These are phyloP conservation scores for Idaea dimidiata DNA, from an alignment of 2,888 invertebrate species.

Conservation along the genomic window DNA sequence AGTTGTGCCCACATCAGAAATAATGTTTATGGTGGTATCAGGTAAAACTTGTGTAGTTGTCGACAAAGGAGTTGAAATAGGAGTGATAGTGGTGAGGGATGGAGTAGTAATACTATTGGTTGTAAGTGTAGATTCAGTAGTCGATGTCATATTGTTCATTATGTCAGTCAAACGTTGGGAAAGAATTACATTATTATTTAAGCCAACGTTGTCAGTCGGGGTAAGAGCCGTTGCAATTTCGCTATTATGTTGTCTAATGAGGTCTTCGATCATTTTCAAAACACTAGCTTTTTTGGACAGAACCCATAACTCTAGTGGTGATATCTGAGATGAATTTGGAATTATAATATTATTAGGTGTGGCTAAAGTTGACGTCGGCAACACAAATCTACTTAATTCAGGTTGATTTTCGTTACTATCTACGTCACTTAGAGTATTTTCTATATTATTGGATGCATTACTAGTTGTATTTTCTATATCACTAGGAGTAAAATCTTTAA, in stretches of 20 bases:
- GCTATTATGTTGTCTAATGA: conserved; percentile 68
- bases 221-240: conserved; percentile 62
- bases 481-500: conserved; percentile 45
- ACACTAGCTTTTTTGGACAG: conserved; percentile 74
- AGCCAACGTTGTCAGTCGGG: conserved; percentile 51
- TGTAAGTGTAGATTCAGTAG: conserved; percentile 44
- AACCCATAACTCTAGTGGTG: conserved; percentile 66
- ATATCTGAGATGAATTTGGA: conserved; percentile 55
- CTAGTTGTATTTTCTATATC: conserved; percentile 24
- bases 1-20: conserved; percentile 29
- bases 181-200: conserved; percentile 48
- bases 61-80: conserved; percentile 36
- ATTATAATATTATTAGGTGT: conserved; percentile 36
- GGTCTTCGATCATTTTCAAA: conserved; percentile 74
- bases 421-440: neutral
- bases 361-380: conserved; percentile 30
- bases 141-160: conserved; percentile 59
- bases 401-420: neutral
- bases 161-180: conserved; percentile 65
- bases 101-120: conserved; percentile 35
- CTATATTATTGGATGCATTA: neutral
- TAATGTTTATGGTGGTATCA: conserved; percentile 34
- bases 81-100: conserved; percentile 32
- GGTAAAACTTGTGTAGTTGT: conserved; percentile 31
- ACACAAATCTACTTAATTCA: conserved; percentile 30